These are phyloP conservation scores for Euglossa dilemma DNA, from an alignment of 1,140 invertebrate species.

Conservation along the genomic window DNA sequence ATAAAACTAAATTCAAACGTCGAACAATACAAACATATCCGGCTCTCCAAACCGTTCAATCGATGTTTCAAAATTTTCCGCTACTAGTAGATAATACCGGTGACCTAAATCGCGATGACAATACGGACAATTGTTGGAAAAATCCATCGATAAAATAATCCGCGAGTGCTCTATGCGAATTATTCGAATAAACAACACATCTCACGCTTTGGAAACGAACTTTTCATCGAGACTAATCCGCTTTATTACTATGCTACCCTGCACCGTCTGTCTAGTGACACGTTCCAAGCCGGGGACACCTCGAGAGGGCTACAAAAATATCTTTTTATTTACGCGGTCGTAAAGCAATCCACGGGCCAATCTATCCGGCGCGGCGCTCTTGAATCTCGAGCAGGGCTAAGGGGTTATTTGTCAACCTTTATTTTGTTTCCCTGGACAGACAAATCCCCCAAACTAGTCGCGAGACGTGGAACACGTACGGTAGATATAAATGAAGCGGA, in stretches of 20 bases:
- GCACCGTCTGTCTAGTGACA: not conserved
- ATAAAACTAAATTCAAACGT: too few species aligned
- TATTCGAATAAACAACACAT: too few species aligned
- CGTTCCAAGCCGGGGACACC: too few species aligned
- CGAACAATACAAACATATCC: too few species aligned
- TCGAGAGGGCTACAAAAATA: not conserved
- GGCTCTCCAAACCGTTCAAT: too few species aligned
- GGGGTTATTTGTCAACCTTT: constrained; percentile 35
- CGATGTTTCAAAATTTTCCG: too few species aligned
- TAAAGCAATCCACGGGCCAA: constrained; percentile 17
- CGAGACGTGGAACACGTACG: constrained; percentile 21
- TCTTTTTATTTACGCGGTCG: not conserved
- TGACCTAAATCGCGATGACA: too few species aligned
- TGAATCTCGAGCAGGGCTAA: constrained; percentile 1
- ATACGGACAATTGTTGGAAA: too few species aligned
- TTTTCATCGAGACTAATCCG: not conserved
- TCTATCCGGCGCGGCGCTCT: not conserved
- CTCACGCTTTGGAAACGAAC: not conserved
- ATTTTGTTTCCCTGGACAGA: constrained; percentile 13
- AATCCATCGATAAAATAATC: not conserved
- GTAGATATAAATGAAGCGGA: constrained; percentile 38
- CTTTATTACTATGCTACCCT: too few species aligned
- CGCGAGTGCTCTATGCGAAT: not conserved
- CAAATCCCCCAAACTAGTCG: constrained; percentile 24
- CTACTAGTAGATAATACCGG: too few species aligned